Conservation (phyloP, 2,888 invertebrate species). For the Oxystoma pomonae region DNA sequence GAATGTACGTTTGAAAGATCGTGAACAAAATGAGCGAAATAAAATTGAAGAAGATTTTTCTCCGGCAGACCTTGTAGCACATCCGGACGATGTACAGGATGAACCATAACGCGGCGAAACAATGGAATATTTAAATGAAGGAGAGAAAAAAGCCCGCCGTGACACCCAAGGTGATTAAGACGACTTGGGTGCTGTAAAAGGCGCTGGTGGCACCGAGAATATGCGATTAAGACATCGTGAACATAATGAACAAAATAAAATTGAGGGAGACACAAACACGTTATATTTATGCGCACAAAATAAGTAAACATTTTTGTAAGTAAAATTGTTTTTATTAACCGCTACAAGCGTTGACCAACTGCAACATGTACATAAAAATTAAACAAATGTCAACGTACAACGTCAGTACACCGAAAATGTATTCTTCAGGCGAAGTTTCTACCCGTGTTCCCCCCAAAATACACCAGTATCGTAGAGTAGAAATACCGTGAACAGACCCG, state of each 20-base stretch:
- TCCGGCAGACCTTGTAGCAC: constrained; percentile 29
- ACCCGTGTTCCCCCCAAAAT: constrained; percentile 60
- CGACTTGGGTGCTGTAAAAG: constrained; percentile 48
- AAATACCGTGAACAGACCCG: constrained; percentile 53
- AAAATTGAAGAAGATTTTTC: constrained; percentile 34
- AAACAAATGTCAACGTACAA: constrained; percentile 61
- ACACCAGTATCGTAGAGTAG: constrained; percentile 63
- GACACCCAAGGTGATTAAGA: constrained; percentile 48
- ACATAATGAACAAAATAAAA: constrained; percentile 29
- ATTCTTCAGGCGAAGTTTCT: constrained; percentile 60
- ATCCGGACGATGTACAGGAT: constrained; percentile 24
- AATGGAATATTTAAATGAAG: too few relatives aligned
- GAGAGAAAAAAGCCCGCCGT: constrained; percentile 52
- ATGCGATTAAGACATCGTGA: constrained; percentile 51
- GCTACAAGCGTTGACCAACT: constrained; percentile 18
- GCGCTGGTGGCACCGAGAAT: constrained; percentile 49
- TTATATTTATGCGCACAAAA: too few relatives aligned
- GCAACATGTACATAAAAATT: constrained; percentile 28
- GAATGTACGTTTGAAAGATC: constrained; percentile 49
- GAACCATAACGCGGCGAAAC: too few relatives aligned
- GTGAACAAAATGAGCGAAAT: constrained; percentile 39
- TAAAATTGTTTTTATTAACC: too few relatives aligned
- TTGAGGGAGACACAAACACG: too few relatives aligned
- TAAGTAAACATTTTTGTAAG: too few relatives aligned
- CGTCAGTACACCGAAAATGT: constrained; percentile 58